Conservation (phyloP, 2,888 invertebrate species). For the Pardosa pseudoannulata region DNA sequence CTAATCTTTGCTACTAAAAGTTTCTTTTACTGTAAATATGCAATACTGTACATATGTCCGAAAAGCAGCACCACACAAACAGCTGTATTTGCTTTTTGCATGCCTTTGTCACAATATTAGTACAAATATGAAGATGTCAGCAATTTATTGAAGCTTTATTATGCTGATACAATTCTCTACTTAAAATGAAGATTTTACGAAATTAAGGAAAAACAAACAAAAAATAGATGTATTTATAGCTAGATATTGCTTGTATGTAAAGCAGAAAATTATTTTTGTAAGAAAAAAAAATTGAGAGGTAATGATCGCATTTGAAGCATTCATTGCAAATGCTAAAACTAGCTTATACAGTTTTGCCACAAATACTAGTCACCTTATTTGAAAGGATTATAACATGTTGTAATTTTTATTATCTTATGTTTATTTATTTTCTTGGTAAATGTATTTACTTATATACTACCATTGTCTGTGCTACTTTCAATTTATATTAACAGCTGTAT, state of each 20-base stretch:
- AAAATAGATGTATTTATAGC: neutral
- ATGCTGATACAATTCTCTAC: constrained; percentile 2
- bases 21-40: no score
- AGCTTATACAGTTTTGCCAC: constrained; percentile 7
- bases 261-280: neutral
- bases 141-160: no score
- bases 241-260: neutral
- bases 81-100: neutral
- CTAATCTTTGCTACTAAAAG: no score
- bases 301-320: neutral
- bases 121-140: neutral
- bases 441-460: no score
- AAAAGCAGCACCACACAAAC: neutral
- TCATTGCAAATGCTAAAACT: neutral
- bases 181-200: neutral
- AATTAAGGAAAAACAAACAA: neutral
- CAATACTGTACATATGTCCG: neutral
- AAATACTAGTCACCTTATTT: constrained; percentile 8
- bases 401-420: neutral
- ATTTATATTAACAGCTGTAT: no score
- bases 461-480: no score
- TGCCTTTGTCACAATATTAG: constrained; percentile 1
- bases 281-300: neutral
- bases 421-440: neutral
- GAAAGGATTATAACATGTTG: neutral